Evolutionary conservation across 2,888 invertebrate species (phyloP), one percentile per base, ranked within the genome.

Genomic region (Tetranychus truncatus): DNA sequence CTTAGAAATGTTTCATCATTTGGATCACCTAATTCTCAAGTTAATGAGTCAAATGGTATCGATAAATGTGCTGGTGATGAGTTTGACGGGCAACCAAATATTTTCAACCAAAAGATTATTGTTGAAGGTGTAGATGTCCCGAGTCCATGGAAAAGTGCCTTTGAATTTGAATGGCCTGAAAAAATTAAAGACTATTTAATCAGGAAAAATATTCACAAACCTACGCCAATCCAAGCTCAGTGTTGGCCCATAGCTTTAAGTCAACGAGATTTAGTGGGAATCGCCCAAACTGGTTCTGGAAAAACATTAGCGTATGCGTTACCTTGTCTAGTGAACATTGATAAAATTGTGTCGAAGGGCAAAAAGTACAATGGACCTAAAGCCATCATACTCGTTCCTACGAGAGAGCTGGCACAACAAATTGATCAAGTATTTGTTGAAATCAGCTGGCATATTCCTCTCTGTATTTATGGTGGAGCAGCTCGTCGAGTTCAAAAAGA

Each of bases 401-500:
- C 92, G 2, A 86, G 92, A 81, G 92, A 92, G 82, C 84, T 92
- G 73, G 92, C 92, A 1, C 92, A 92, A 81, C 80, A 80, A 77
- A 84, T 84, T 20, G 83, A 84, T 76, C 83, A 84, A 79, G 96
- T 97, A 8, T 94, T 95, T 0, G 88, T 89, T 77, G 92, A 95
- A 80, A 96, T 95, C 84, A 87, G 89, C 1, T 90, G 92, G 3
- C 90, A 96, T 77, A 87, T 93, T 71, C 93, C 95, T 82, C 93
- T 94, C 2, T 99, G 97, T 84, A 90, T 96, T 45, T 99, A 97
- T 84, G 99, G 99, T 75, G 99, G 99, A 18, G 94, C 96, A 1
- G 94, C 95, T 0, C 97, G 96, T 82, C 92, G 86, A 9, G 86
- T 84, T 77, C 86, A 86, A 83, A 91, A 91, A 3, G 87, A 91